These are phyloP conservation scores for Coreius guichenoti DNA, from an alignment of 2,797 vertebrate species.

Conservation along the genomic window DNA sequence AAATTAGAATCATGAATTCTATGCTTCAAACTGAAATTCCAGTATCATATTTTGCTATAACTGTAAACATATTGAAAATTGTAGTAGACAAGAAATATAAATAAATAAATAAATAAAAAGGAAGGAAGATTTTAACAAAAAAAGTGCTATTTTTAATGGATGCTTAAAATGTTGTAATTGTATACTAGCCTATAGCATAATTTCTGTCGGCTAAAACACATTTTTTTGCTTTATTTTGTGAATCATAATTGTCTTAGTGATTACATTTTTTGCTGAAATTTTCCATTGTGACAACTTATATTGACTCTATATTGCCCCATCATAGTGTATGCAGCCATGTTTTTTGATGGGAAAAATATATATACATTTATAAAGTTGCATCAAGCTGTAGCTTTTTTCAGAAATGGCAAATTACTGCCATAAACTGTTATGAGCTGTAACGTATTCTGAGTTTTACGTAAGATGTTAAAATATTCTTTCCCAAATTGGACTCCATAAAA, in stretches of 20 bases:
- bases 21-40: no score
- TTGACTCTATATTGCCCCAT: not conserved
- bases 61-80: not conserved
- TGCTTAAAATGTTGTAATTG: no score
- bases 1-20: no score
- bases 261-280: not conserved
- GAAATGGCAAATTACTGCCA: not conserved
- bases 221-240: not conserved
- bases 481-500: not conserved
- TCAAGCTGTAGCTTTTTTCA: not conserved
- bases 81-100: not conserved
- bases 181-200: no score
- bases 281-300: not conserved
- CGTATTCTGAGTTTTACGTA: not conserved
- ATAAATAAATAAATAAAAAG: not conserved
- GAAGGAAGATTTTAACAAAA: no score
- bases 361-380: not conserved
- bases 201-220: no score
- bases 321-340: not conserved
- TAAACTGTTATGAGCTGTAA: not conserved
- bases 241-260: not conserved
- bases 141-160: no score
- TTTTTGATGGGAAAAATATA: not conserved
- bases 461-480: not conserved
- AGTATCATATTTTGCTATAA: not conserved